Evolutionary conservation across 2,113 vertebrate genomes (phyloP).

Genomic region (Podiceps cristatus): DNA sequence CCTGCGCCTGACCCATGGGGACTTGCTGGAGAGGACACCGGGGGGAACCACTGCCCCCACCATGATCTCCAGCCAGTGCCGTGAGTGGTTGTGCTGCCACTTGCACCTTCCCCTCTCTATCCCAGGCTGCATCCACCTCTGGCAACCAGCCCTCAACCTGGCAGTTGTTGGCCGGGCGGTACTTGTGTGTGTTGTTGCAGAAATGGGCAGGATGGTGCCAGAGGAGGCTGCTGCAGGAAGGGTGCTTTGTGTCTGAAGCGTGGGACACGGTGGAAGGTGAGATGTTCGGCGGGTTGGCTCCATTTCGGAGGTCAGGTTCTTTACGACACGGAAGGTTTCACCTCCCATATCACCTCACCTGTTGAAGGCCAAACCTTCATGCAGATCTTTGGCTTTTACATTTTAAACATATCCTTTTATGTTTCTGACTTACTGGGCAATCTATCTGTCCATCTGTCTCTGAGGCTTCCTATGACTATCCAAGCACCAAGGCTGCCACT

Average conservation of each 20-base stretch:
- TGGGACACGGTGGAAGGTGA: background rate
- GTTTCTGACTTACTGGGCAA: background rate
- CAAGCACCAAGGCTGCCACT: background rate
- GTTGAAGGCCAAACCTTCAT: background rate
- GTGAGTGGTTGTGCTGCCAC: background rate
- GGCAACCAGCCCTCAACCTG: background rate
- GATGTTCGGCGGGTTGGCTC: background rate
- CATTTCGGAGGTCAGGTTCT: background rate
- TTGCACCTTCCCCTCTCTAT: background rate
- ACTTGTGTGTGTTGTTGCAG: background rate
- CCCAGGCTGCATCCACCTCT: background rate
- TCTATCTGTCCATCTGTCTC: background rate
- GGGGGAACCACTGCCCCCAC: fast-evolving
- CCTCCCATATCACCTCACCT: background rate
- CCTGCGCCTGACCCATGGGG: background rate
- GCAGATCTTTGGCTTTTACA: background rate
- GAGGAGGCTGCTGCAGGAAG: background rate
- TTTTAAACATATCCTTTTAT: background rate
- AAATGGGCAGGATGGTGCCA: background rate
- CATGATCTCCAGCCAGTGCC: background rate
- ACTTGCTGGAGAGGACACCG: background rate
- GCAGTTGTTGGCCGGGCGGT: background rate
- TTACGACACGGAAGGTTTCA: background rate
- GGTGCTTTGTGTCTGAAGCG: background rate
- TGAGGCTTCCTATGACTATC: background rate